Evolutionary conservation across 2,797 vertebrate genomes (phyloP).

Genomic region (Phoebastria nigripes): DNA sequence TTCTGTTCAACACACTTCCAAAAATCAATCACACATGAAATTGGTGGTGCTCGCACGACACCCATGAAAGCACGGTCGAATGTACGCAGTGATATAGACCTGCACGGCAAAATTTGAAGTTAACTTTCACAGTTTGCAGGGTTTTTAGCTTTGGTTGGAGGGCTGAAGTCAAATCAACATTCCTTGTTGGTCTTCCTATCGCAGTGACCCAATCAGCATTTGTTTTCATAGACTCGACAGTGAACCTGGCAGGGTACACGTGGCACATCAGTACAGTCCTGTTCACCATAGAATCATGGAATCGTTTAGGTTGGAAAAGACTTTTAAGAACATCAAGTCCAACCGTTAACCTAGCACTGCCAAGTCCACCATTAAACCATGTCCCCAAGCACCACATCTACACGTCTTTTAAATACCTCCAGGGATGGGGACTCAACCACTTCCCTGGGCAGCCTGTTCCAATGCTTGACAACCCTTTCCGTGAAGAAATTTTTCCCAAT

Average conservation of each 20-base stretch:
- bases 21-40: slow-evolving; percentile 28
- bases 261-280: neutral
- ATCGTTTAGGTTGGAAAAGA: too few species aligned
- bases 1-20: slow-evolving; percentile 22
- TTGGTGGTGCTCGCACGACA: neutral
- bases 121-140: neutral
- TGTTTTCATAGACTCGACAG: neutral
- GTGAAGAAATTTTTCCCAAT: too few species aligned
- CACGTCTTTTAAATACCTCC: too few species aligned
- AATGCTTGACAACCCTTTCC: too few species aligned
- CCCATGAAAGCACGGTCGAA: neutral
- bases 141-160: neutral
- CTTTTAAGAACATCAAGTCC: too few species aligned
- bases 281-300: neutral
- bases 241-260: neutral
- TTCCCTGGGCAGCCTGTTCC: too few species aligned
- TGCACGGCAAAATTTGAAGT: neutral
- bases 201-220: neutral
- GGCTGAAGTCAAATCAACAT: neutral
- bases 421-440: too few species aligned
- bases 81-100: neutral
- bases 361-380: too few species aligned
- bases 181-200: neutral
- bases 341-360: too few species aligned
- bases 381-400: too few species aligned